These are phyloP conservation scores for Ganaspis sp. DNA, from an alignment of 1,140 invertebrate genomes.

Conservation along the genomic window DNA sequence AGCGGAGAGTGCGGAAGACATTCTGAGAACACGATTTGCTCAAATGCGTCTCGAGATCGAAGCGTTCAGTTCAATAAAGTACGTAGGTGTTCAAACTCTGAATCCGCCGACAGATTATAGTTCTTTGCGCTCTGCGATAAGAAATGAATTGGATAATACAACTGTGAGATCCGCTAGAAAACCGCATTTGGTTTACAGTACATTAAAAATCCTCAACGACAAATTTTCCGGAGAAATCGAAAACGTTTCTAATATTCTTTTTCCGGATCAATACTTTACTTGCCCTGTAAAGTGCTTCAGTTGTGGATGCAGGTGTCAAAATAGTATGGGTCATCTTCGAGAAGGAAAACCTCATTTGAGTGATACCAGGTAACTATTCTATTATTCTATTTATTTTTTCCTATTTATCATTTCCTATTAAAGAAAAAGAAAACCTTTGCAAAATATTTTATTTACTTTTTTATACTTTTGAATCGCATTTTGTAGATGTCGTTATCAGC, in stretches of 20 bases:
- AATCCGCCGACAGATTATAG: slow-evolving; percentile 77
- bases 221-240: slow-evolving; percentile 85
- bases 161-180: slow-evolving; percentile 82
- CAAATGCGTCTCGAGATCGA: slow-evolving; percentile 81
- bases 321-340: slow-evolving; percentile 87
- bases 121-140: slow-evolving; percentile 72
- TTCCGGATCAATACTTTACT: slow-evolving; percentile 89
- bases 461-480: slow-evolving; percentile 35
- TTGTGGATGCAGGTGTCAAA: slow-evolving; percentile 83
- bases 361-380: slow-evolving; percentile 70
- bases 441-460: too few species aligned
- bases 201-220: slow-evolving; percentile 85
- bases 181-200: slow-evolving; percentile 81
- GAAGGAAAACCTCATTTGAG: slow-evolving; percentile 81
- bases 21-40: slow-evolving; percentile 81
- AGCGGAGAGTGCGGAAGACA: slow-evolving; percentile 81
- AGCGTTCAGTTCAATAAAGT: slow-evolving; percentile 85
- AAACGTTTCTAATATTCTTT: slow-evolving; percentile 80
- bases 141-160: slow-evolving; percentile 81
- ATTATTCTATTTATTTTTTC: too few species aligned
- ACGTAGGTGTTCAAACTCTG: slow-evolving; percentile 81
- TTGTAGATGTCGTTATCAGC: slow-evolving; percentile 82
- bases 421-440: too few species aligned
- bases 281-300: slow-evolving; percentile 85
- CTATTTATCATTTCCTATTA: slow-evolving; percentile 38